Percentiles rank a stretch among this genome's conserved stretches.
phyloP scores from a whole-genome alignment of 2,113 vertebrate genomes.

The Poeciliopsis prolifica region DNA sequence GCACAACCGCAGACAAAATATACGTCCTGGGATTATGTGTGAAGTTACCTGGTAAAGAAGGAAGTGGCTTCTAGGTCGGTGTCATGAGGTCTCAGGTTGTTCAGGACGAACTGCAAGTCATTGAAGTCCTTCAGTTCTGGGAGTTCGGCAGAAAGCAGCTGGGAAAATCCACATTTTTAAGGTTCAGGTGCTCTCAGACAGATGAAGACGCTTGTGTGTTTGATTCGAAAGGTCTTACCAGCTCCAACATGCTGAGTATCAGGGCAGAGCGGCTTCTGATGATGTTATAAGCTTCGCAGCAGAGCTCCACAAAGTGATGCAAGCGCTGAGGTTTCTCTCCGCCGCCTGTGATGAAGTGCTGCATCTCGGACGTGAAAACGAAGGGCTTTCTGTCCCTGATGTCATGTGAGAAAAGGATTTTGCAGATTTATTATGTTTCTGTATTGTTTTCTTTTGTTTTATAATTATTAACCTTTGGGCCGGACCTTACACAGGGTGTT shows the following conservation, averaged over 20 bases:
- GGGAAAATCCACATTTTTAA: slow-evolving; percentile 7
- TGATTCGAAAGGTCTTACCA: slow-evolving; percentile 78
- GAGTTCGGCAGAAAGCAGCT: slow-evolving; percentile 88
- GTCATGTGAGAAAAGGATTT: fast-evolving
- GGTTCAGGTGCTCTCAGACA: not conserved
- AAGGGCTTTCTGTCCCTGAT: slow-evolving; percentile 88
- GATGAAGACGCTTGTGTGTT: not conserved
- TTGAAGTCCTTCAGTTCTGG: slow-evolving; percentile 83
- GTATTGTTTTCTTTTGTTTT: no score
- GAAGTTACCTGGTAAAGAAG: slow-evolving; percentile 87
- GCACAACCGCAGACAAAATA: not conserved
- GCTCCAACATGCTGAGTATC: slow-evolving; percentile 86
- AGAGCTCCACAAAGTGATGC: slow-evolving; percentile 91
- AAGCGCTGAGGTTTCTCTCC: slow-evolving; percentile 84
- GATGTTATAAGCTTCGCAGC: slow-evolving; percentile 87
- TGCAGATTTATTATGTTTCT: not conserved
- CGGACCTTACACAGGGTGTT: no score
- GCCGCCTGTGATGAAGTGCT: slow-evolving; percentile 90
- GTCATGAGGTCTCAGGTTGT: slow-evolving; percentile 86
- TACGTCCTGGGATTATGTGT: not conserved
- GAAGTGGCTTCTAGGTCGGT: slow-evolving; percentile 88
- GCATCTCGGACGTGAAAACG: slow-evolving; percentile 93
- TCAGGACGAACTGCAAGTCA: slow-evolving; percentile 86
- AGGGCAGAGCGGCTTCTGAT: slow-evolving; percentile 83
- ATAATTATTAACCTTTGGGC: no score